Evolutionary conservation across 1,140 invertebrate species (phyloP), one percentile per base, ranked within the genome.

Genomic region (Tetramorium alpestre): DNA sequence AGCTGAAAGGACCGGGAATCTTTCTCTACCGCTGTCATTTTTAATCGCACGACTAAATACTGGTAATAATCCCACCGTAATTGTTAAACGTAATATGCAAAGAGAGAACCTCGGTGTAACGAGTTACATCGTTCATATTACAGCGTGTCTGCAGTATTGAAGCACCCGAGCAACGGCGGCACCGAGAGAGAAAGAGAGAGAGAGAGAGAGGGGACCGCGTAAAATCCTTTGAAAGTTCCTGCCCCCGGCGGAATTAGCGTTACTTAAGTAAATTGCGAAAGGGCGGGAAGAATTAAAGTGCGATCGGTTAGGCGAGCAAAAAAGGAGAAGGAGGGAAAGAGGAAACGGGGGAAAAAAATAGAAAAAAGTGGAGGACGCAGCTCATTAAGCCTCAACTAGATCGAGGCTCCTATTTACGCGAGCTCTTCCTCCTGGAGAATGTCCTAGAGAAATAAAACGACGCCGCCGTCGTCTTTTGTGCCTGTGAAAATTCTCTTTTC

Each of bases 191-290:
- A 25, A 33, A 81, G 5, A 64, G 28, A 47, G 44, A 81, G 16
- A 81, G 16, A 41, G 58, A 65, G 13, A 51, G 51, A 49, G 5
- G 13, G 44, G 28, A 49, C 28, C 49, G 38, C 47, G 49, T 81
- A 86, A 86, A 47, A 69, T 86, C 76, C 84, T 84, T 84, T 75
- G 69, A 84, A 84, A 75, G 80, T 84, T 84, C 69, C 80, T 84
- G 38, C 80, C 51, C 69, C 41, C 41, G 80, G 69, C 51, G 69
- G 80, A 84, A 84, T 84, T 84, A 86, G 84, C 76, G 49, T 65
- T 65, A 86, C 84, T 65, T 86, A 86, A 86, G 64, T 69, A 80
- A 86, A 86, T 86, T 86, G 76, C 78, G 86, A 85, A 82, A 70
- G 87, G 56, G 77, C 65, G 69, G 78, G 82, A 84, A 76, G 75